Evolutionary conservation across 2,113 vertebrate genomes (phyloP).

Genomic region (Tonatia bakeri): DNA sequence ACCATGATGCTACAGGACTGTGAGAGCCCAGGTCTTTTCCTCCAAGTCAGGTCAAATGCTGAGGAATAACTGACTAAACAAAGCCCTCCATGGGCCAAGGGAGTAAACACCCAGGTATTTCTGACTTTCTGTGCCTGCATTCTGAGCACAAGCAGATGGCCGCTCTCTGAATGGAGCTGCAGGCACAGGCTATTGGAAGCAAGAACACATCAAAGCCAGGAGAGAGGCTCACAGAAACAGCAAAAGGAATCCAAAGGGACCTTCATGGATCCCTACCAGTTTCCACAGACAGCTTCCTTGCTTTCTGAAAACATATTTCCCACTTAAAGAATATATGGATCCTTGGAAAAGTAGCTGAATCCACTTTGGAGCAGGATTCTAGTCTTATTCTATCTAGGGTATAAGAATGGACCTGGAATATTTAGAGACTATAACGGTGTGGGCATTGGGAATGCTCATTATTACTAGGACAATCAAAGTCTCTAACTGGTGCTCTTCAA

Average conservation of each 20-base stretch:
- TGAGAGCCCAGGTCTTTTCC: background rate
- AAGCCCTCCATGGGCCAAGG: background rate
- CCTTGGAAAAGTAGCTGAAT: background rate
- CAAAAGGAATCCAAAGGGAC: background rate
- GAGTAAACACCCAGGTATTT: background rate
- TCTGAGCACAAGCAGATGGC: background rate
- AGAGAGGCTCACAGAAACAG: background rate
- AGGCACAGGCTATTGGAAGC: background rate
- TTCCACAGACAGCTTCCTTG: background rate
- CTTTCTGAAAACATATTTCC: background rate
- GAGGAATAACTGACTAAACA: background rate
- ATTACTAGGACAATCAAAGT: background rate
- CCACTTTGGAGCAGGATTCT: background rate
- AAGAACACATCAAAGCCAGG: background rate
- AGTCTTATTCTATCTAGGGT: background rate
- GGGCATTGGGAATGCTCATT: background rate
- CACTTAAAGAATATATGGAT: background rate
- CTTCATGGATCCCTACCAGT: background rate
- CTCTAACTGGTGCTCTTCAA: background rate
- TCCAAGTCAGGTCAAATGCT: background rate
- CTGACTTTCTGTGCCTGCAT: background rate
- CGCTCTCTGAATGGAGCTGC: background rate
- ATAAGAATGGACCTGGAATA: background rate
- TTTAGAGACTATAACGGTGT: background rate
- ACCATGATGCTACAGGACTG: background rate